These are phyloP conservation scores for Epinotia ramella DNA, from an alignment of 2,888 invertebrate genomes.

Conservation along the genomic window DNA sequence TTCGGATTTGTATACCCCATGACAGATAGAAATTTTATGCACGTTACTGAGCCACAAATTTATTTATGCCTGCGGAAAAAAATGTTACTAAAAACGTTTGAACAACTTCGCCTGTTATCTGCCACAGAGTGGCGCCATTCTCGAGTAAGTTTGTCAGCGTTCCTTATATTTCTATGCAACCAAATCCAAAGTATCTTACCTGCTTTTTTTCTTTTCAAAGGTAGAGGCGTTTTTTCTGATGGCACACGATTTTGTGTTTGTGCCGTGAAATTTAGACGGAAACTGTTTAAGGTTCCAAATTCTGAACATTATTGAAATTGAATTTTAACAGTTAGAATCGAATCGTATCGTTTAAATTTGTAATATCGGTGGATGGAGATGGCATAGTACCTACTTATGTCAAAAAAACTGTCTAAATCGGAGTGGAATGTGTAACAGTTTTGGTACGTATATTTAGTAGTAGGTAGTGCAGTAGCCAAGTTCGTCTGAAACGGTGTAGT, in stretches of 20 bases:
- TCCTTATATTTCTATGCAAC: slow-evolving; percentile 51
- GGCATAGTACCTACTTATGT: background rate
- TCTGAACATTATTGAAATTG: slow-evolving; percentile 23
- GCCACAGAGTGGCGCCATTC: slow-evolving; percentile 1
- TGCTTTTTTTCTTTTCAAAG: slow-evolving; percentile 56
- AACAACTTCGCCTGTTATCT: background rate
- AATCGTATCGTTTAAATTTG: slow-evolving; percentile 4
- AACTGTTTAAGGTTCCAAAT: slow-evolving; percentile 35
- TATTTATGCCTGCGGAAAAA: slow-evolving; percentile 17
- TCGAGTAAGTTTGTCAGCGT: slow-evolving; percentile 7
- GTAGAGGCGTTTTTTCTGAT: slow-evolving; percentile 40
- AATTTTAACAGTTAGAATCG: slow-evolving; percentile 18
- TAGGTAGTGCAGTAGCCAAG: slow-evolving; percentile 18
- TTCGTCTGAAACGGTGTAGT: background rate
- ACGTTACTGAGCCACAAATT: slow-evolving; percentile 40
- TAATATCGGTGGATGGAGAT: background rate
- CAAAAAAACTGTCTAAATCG: background rate
- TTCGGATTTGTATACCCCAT: slow-evolving; percentile 28
- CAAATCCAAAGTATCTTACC: slow-evolving; percentile 54
- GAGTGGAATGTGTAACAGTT: background rate
- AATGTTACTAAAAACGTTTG: slow-evolving; percentile 13
- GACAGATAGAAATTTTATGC: slow-evolving; percentile 48
- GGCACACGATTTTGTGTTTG: slow-evolving; percentile 36
- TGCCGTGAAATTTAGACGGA: slow-evolving; percentile 42
- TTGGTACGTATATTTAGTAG: background rate